phyloP scores from a whole-genome alignment of 2,888 invertebrate genomes.

The Diarsia rubi region DNA sequence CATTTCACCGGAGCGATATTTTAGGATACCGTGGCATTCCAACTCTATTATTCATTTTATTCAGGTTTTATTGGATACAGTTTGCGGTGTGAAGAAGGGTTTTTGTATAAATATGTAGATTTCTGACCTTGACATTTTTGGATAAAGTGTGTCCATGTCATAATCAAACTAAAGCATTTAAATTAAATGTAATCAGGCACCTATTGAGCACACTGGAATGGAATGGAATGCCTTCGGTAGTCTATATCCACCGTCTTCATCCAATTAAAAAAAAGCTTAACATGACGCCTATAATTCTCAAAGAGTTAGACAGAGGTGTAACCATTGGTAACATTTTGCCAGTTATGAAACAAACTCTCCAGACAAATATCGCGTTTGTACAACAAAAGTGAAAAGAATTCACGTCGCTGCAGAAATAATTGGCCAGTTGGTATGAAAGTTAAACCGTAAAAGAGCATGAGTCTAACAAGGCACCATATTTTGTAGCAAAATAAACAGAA shows the following conservation, averaged over 20 bases:
- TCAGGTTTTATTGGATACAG: constrained; percentile 51
- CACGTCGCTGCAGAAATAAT: not conserved
- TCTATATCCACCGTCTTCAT: not conserved
- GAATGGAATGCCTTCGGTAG: not conserved
- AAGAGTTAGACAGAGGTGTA: too few species aligned
- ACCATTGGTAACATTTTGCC: too few species aligned
- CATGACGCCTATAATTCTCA: too few species aligned
- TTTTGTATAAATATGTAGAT: constrained; percentile 3
- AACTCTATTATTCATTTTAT: constrained; percentile 53
- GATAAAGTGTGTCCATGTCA: not conserved
- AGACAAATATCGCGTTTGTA: not conserved
- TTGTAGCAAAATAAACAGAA: constrained; percentile 39
- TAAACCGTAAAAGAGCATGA: constrained; percentile 16
- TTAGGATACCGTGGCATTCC: constrained; percentile 30
- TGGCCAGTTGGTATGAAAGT: not conserved
- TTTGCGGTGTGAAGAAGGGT: constrained; percentile 19
- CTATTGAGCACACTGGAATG: not conserved
- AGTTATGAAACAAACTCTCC: not conserved
- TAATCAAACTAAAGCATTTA: not conserved
- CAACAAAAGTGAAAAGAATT: not conserved
- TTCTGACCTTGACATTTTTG: constrained; percentile 2
- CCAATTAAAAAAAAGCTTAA: not conserved
- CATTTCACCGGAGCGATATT: constrained; percentile 53
- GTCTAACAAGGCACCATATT: constrained; percentile 34
- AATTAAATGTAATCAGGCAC: not conserved